These are phyloP conservation scores for Melieria omissa DNA, from an alignment of 2,888 invertebrate genomes.

Conservation along the genomic window DNA sequence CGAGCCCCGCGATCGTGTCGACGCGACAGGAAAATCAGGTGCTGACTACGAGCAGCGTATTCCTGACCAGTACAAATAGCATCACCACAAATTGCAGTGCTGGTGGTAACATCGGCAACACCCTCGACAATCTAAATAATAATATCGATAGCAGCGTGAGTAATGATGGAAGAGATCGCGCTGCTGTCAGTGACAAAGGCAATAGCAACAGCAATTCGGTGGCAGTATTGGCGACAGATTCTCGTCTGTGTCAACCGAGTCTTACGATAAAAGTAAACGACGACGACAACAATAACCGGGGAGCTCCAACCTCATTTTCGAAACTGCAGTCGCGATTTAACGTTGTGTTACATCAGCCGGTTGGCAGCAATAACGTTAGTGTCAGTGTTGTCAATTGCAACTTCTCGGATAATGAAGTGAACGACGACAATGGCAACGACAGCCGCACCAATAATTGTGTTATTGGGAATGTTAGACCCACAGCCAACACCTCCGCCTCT, in stretches of 20 bases:
- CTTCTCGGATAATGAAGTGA: constrained; percentile 47
- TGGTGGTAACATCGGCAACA: constrained; percentile 31
- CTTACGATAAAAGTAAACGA: constrained; percentile 65
- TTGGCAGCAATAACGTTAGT: constrained; percentile 59
- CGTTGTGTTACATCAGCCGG: constrained; percentile 51
- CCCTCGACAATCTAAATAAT: constrained; percentile 6
- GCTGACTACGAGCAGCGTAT: constrained; percentile 34
- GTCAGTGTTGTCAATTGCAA: constrained; percentile 65
- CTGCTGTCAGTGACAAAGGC: constrained; percentile 10
- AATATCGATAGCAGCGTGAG: constrained; percentile 10
- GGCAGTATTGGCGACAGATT: constrained; percentile 27
- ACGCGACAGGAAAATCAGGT: constrained; percentile 43
- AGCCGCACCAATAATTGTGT: not conserved
- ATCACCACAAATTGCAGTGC: constrained; percentile 43
- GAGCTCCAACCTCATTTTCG: constrained; percentile 13
- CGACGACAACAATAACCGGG: constrained; percentile 47
- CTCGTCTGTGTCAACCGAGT: constrained; percentile 59
- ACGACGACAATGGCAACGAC: constrained; percentile 28
- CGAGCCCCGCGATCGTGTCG: constrained; percentile 13
- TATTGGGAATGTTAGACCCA: no score
- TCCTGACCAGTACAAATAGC: constrained; percentile 52
- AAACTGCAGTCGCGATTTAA: constrained; percentile 29
- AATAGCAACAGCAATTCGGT: constrained; percentile 26
- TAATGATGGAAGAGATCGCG: constrained; percentile 8
- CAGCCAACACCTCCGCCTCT: constrained; percentile 16